Percentiles rank a stretch among this genome's conserved stretches.
phyloP scores from a whole-genome alignment of 2,113 vertebrate species.

The Heloderma charlesbogerti region DNA sequence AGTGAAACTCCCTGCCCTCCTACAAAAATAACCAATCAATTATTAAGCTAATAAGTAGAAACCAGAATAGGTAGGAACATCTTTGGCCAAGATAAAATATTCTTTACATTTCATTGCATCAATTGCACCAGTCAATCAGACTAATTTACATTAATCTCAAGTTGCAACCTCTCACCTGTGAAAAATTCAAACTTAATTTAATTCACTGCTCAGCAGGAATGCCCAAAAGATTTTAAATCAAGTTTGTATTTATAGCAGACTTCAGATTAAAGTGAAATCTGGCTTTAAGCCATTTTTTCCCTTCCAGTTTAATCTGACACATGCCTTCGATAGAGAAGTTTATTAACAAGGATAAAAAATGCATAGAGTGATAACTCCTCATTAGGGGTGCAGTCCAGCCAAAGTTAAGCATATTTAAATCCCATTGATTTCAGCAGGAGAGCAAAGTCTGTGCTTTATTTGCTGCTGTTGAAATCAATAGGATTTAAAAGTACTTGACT shows the following conservation, averaged over 20 bases:
- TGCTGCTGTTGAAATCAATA: constrained; percentile 23
- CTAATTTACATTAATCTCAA: constrained; percentile 65
- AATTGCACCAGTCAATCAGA: constrained; percentile 56
- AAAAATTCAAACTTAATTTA: constrained; percentile 65
- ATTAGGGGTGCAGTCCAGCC: not conserved
- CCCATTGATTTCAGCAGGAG: constrained; percentile 3
- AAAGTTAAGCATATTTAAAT: constrained; percentile 28
- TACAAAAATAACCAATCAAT: constrained; percentile 52
- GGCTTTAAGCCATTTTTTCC: constrained; percentile 23
- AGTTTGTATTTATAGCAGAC: constrained; percentile 37
- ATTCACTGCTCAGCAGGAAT: constrained; percentile 54
- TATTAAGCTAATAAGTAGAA: constrained; percentile 43
- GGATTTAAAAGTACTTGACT: not conserved
- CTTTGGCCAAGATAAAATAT: constrained; percentile 52
- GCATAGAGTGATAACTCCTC: constrained; percentile 24
- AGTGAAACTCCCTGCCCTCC: constrained; percentile 24
- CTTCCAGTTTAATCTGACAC: constrained; percentile 37
- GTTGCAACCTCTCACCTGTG: constrained; percentile 61
- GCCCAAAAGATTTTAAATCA: constrained; percentile 50
- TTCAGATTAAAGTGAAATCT: constrained; percentile 50
- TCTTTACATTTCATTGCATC: constrained; percentile 39
- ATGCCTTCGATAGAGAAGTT: constrained; percentile 42
- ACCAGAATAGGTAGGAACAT: constrained; percentile 29
- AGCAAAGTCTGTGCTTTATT: constrained; percentile 1
- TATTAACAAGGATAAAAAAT: constrained; percentile 42